Base-by-base conservation (phyloP, 2,113 vertebrate species). In the Bubalus kerabau region DNA sequence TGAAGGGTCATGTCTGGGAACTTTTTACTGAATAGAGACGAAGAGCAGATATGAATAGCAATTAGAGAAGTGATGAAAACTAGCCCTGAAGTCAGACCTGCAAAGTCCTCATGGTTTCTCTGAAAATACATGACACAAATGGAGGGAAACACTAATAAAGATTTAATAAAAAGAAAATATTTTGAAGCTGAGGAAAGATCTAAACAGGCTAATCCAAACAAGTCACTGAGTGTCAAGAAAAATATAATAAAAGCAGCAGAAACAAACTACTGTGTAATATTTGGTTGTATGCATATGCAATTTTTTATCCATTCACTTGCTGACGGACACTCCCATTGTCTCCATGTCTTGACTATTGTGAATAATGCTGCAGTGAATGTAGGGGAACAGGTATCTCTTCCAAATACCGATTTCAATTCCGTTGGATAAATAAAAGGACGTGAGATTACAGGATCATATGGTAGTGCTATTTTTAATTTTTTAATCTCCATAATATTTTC, bases 81-180 rank as follows among this genome's bases (percentile, higher is more conserved):
- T 0, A 56, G 0, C 12, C 1, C 16, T 24, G 14, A 57, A 7
- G n/a, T 83, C 32, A 80, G 36, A 78, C 2, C 6, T 24, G 1
- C 5, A 30, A 15, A 6, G 1, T 48, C 43, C 16, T 84, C n/a
- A 4, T 11, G 4, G 19, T 26, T 19, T 4, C 19, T 26, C 28
- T 67, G 21, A 15, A 54, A 48, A 1, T 28, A 21, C 54, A 60
- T 32, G 48, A 46, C 32, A 81, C 16, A 56, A 50, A 28, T 3
- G 2, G 43, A 67, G 8, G 26, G 9, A 91, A 82, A 26, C 32
- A 10, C 13, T n/a, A 17, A 3, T 10, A 15, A 40, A n/a, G 10
- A 94, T 4, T 78, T 43, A 50, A 60, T 8, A 60, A n/a, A 30
- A 94, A 74, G n/a, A 92, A 95, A 60, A 46, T 81, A 19, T 40